Conservation (phyloP, 2,888 invertebrate genomes). For the Lithophane socia region DNA sequence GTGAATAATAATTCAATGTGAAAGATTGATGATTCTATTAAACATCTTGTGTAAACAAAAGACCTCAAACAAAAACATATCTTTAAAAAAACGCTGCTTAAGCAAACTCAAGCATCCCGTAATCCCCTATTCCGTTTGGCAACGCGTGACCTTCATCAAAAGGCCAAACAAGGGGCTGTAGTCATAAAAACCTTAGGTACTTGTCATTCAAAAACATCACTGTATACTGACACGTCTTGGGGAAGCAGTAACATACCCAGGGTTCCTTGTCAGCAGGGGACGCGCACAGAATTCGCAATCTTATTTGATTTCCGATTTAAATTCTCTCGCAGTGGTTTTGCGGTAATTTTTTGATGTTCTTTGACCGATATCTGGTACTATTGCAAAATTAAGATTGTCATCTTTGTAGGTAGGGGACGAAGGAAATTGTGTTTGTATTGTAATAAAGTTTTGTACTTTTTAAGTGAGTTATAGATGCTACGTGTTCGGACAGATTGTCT, state of each 20-base stretch:
- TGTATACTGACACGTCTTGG: conserved; percentile 72
- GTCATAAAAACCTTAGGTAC: conserved; percentile 80
- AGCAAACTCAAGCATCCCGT: conserved; percentile 42
- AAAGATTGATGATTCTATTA: neutral
- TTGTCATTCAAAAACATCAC: conserved; percentile 78
- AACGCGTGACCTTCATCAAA: conserved; percentile 62
- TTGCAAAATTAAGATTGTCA: conserved; percentile 45
- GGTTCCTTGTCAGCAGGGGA: conserved; percentile 67
- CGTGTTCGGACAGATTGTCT: neutral
- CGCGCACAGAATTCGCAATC: conserved; percentile 77
- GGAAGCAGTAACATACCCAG: conserved; percentile 71
- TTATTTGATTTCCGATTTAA: conserved; percentile 80
- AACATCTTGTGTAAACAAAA: neutral
- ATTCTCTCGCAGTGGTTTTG: conserved; percentile 61
- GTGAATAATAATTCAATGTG: neutral
- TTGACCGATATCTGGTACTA: conserved; percentile 47
- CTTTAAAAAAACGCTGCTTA: conserved; percentile 35
- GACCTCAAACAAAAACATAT: conserved; percentile 14
- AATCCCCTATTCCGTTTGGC: conserved; percentile 64
- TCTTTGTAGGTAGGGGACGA: conserved; percentile 20
- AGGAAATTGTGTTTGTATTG: conserved; percentile 27
- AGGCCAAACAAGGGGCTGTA: conserved; percentile 73
- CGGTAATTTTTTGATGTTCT: conserved; percentile 63
- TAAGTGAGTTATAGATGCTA: neutral
- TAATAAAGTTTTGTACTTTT: conserved; percentile 16